A percentile compares a stretch with the other conserved stretches of the same genome.
phyloP scores from a whole-genome alignment of 1,140 invertebrate genomes.

The Bombus waltoni region DNA sequence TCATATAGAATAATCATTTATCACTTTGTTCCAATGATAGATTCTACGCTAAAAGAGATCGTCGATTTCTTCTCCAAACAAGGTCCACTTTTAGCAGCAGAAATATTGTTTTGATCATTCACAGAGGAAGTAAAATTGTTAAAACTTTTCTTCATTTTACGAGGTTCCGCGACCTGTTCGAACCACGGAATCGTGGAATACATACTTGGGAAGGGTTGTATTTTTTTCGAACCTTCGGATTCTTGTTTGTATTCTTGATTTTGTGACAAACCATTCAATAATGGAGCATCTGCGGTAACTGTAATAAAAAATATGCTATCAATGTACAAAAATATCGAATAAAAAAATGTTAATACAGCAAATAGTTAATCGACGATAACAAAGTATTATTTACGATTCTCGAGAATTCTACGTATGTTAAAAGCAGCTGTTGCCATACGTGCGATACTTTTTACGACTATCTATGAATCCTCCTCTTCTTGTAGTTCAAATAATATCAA shows the following conservation, averaged over 20 bases:
- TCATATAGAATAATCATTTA: background rate
- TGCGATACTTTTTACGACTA: no score
- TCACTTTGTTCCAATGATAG: constrained; percentile 78
- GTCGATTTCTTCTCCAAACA: constrained; percentile 71
- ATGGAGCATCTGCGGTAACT: constrained; percentile 57
- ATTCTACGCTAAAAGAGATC: constrained; percentile 80
- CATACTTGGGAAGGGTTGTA: constrained; percentile 38
- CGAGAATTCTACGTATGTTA: no score
- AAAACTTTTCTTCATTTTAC: constrained; percentile 42
- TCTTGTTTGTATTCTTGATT: constrained; percentile 51
- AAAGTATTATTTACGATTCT: no score
- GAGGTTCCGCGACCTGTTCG: constrained; percentile 52
- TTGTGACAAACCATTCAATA: constrained; percentile 52
- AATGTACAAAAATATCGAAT: background rate
- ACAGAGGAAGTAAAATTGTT: constrained; percentile 53
- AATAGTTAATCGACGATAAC: background rate
- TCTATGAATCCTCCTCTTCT: no score
- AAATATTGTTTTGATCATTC: constrained; percentile 25
- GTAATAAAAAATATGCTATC: constrained; percentile 24
- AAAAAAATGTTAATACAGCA: background rate
- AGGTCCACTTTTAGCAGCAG: constrained; percentile 48
- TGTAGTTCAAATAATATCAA: no score
- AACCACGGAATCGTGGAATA: constrained; percentile 63
- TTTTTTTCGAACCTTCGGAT: constrained; percentile 31
- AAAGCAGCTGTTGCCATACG: no score